Conservation (phyloP, 2,797 vertebrate genomes). For the Cheirogaleus major region DNA sequence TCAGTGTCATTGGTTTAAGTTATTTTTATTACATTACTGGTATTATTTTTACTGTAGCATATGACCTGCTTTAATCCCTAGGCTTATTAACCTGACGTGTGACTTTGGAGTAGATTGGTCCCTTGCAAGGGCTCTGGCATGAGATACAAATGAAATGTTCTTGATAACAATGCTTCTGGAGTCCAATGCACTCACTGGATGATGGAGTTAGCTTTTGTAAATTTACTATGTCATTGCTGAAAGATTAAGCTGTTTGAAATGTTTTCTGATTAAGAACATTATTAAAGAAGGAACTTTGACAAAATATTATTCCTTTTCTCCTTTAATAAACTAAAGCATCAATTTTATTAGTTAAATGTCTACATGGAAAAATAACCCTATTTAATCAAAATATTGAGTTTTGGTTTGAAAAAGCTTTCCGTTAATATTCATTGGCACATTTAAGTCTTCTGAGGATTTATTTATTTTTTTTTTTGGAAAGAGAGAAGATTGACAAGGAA, state of each 20-base stretch:
- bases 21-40: not conserved
- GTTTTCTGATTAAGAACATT: not conserved
- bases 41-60: not conserved
- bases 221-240: not conserved
- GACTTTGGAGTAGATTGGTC: not conserved
- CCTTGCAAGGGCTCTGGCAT: not conserved
- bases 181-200: not conserved
- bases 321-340: not conserved
- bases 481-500: not conserved
- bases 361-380: not conserved
- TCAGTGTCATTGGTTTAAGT: not conserved
- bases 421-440: not conserved
- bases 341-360: not conserved
- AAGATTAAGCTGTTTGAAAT: not conserved
- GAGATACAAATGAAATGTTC: not conserved
- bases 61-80: not conserved
- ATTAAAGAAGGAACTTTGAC: not conserved
- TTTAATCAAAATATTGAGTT: not conserved
- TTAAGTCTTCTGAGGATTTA: not conserved
- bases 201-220: not conserved
- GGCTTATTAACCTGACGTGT: not conserved
- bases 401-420: not conserved
- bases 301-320: not conserved
- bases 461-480: slow-evolving; percentile 33
- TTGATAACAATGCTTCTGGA: not conserved